These are phyloP conservation scores for Ennomos fuscantarius DNA, from an alignment of 2,888 invertebrate genomes.

Conservation along the genomic window DNA sequence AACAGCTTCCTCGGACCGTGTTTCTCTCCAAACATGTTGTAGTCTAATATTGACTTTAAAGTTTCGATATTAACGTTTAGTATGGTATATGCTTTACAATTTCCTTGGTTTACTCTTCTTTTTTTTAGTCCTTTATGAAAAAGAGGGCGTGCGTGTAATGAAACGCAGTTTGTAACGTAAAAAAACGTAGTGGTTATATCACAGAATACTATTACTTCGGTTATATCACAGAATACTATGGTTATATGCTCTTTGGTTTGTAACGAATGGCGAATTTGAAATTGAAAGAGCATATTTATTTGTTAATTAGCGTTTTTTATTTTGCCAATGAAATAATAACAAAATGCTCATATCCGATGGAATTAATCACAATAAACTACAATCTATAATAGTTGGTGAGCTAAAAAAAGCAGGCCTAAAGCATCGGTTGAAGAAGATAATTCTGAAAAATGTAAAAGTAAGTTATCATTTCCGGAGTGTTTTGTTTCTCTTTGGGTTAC, in stretches of 20 bases:
- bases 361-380: slow-evolving; percentile 78
- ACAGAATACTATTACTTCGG: too few relatives aligned
- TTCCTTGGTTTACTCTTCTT: too few relatives aligned
- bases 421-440: slow-evolving; percentile 88
- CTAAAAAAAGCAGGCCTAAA: slow-evolving; percentile 89
- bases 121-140: too few relatives aligned
- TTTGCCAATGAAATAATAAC: slow-evolving; percentile 47
- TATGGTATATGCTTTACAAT: background rate
- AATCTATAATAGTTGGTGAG: slow-evolving; percentile 86
- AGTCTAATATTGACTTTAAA: too few relatives aligned
- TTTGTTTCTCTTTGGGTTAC: background rate
- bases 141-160: slow-evolving; percentile 30
- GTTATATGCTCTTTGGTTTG: too few relatives aligned
- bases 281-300: slow-evolving; percentile 38
- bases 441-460: slow-evolving; percentile 83
- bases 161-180: slow-evolving; percentile 54
- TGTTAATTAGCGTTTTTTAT: slow-evolving; percentile 8
- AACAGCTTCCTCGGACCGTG: too few relatives aligned
- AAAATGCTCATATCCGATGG: slow-evolving; percentile 82
- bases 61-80: too few relatives aligned
- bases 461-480: slow-evolving; percentile 44
- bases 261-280: slow-evolving; percentile 65
- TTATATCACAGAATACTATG: too few relatives aligned
- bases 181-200: too few relatives aligned
- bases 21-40: too few relatives aligned